A percentile compares a stretch with the other conserved stretches of the same genome.
Conservation (phyloP, 2,113 vertebrate genomes). For the Pipa parva region DNA sequence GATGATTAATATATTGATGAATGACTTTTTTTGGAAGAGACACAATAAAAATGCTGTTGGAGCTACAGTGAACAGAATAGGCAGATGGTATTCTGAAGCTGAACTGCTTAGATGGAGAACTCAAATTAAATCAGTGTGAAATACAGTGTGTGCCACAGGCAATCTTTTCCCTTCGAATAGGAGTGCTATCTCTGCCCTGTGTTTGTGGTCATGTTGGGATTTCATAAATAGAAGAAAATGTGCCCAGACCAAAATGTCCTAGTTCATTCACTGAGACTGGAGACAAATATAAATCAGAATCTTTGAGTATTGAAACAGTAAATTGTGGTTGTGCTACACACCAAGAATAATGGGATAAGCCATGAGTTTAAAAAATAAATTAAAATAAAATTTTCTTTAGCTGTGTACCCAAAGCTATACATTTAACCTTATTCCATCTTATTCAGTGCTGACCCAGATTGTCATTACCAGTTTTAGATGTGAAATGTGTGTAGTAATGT, state of each 20-base stretch:
- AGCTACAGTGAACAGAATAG: slow-evolving; percentile 62
- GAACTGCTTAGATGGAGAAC: slow-evolving; percentile 68
- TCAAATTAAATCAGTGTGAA: slow-evolving; percentile 74
- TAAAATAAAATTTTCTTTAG: too few relatives aligned
- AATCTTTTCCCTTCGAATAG: slow-evolving; percentile 61
- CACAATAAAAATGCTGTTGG: slow-evolving; percentile 61
- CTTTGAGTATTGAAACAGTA: too few relatives aligned
- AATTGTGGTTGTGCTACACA: too few relatives aligned
- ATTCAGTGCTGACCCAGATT: too few relatives aligned
- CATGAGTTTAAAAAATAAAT: too few relatives aligned
- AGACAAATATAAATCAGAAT: too few relatives aligned
- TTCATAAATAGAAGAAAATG: slow-evolving; percentile 8
- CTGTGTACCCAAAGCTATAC: too few relatives aligned
- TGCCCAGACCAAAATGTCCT: slow-evolving; percentile 6
- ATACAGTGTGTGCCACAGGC: slow-evolving; percentile 67
- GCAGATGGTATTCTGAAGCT: slow-evolving; percentile 71
- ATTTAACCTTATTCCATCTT: too few relatives aligned
- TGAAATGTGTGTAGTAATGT: too few relatives aligned
- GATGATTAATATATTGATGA: slow-evolving; percentile 66
- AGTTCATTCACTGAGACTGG: too few relatives aligned
- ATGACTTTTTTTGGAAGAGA: slow-evolving; percentile 68
- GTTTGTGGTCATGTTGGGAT: slow-evolving; percentile 12
- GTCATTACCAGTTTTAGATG: too few relatives aligned
- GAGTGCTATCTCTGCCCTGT: slow-evolving; percentile 59
- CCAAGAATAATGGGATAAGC: too few relatives aligned